A percentile compares a stretch with the other conserved stretches of the same genome.
Evolutionary conservation across 2,888 invertebrate species (phyloP).

Genomic region (Fissipunctia ypsillon): DNA sequence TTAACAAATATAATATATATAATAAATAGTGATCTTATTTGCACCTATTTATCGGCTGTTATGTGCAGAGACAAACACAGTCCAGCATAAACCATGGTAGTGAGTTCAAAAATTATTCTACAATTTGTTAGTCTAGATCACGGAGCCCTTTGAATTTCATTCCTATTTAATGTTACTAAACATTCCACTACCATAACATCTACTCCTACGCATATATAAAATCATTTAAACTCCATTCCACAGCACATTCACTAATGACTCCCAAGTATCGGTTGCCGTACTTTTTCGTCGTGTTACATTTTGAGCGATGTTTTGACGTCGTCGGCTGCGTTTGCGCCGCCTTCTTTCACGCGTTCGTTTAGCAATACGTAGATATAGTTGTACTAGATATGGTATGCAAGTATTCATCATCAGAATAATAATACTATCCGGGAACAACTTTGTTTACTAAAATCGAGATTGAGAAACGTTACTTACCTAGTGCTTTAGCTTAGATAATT

Average conservation of each 20-base stretch:
- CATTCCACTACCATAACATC: background rate
- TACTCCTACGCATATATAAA: constrained; percentile 24
- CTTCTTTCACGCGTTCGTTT: constrained; percentile 21
- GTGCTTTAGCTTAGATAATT: too few relatives aligned
- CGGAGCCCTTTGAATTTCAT: background rate
- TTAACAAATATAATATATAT: background rate
- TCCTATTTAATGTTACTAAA: background rate
- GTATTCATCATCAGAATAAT: background rate
- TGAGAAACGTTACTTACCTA: too few relatives aligned
- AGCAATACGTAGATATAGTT: background rate
- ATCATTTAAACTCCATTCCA: constrained; percentile 24
- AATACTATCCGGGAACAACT: background rate
- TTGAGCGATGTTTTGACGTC: constrained; percentile 21
- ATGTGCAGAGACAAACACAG: background rate
- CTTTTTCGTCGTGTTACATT: constrained; percentile 35
- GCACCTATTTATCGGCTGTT: background rate
- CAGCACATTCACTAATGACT: constrained; percentile 18
- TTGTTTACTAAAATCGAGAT: background rate
- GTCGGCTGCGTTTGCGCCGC: constrained; percentile 25
- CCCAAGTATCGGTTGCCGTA: constrained; percentile 9
- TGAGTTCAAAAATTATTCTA: background rate
- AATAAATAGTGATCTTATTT: background rate
- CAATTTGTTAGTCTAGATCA: background rate
- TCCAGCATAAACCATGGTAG: background rate
- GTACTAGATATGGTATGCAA: background rate